Evolutionary conservation across 2,888 invertebrate species (phyloP).

Genomic region (Apeira syringaria): DNA sequence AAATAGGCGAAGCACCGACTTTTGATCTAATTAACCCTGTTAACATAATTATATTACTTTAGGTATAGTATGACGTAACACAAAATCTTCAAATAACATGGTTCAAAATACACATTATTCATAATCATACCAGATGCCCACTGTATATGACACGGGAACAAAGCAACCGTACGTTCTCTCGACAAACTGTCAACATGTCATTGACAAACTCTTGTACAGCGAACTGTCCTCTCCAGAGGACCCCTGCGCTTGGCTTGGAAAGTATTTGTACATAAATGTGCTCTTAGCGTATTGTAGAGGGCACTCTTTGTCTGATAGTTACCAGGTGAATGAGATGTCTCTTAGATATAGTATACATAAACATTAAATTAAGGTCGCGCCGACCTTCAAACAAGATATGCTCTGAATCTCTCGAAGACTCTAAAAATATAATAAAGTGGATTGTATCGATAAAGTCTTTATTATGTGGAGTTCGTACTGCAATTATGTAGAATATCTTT

Average conservation of each 20-base stretch:
- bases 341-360: conserved; percentile 14
- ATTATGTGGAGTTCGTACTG: background rate
- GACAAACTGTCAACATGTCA: conserved; percentile 24
- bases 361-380: conserved; percentile 12
- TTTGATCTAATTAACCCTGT: too few relatives aligned
- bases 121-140: too few relatives aligned
- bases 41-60: too few relatives aligned
- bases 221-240: conserved; percentile 22
- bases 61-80: too few relatives aligned
- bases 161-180: conserved; percentile 6
- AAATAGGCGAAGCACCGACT: too few relatives aligned
- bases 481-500: conserved; percentile 1
- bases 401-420: conserved; percentile 14
- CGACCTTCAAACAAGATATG: conserved; percentile 17
- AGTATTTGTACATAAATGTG: conserved; percentile 23
- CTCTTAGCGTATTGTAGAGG: conserved; percentile 1
- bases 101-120: too few relatives aligned
- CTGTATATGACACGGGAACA: conserved; percentile 18
- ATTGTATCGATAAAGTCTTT: background rate
- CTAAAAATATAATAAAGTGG: conserved; percentile 6
- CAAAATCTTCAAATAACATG: too few relatives aligned
- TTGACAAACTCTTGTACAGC: conserved; percentile 20
- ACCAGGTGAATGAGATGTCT: conserved; percentile 12
- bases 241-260: conserved; percentile 2
- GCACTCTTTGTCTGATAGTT: conserved; percentile 15